phyloP scores from a whole-genome alignment of 2,113 vertebrate species.

The Leiothrix lutea region DNA sequence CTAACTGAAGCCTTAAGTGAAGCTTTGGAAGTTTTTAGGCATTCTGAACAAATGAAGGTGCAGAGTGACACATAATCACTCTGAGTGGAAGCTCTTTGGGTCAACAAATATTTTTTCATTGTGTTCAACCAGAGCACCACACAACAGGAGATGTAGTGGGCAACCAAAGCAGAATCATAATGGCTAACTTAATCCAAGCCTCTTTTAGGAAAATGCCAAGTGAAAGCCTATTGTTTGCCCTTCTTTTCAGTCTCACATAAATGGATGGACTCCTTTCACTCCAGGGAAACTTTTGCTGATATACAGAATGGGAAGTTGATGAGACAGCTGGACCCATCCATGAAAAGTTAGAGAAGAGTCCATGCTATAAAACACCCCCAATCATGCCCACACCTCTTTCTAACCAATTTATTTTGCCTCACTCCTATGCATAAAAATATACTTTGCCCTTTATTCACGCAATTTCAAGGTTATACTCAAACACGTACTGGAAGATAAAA shows the following conservation, averaged over 20 bases:
- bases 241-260: not conserved
- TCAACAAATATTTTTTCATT: not conserved
- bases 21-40: not conserved
- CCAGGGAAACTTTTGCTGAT: not conserved
- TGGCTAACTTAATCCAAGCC: not conserved
- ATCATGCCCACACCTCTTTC: not conserved
- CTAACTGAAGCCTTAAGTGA: not conserved
- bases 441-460: slow-evolving; percentile 42
- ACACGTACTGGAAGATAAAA: slow-evolving; percentile 54
- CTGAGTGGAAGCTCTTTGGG: not conserved
- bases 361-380: not conserved
- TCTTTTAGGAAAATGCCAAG: not conserved
- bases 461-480: slow-evolving; percentile 70
- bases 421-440: slow-evolving; percentile 3
- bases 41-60: not conserved
- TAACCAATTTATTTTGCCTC: slow-evolving; percentile 11
- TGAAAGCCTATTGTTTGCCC: not conserved
- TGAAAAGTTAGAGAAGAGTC: not conserved
- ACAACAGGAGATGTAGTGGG: not conserved
- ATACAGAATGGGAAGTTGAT: not conserved
- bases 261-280: not conserved
- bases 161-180: not conserved
- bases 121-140: not conserved
- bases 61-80: not conserved
- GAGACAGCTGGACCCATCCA: not conserved